Percentiles rank a stretch among this genome's conserved stretches.
phyloP scores from a whole-genome alignment of 2,888 invertebrate genomes.

The Morpho deidamia region DNA sequence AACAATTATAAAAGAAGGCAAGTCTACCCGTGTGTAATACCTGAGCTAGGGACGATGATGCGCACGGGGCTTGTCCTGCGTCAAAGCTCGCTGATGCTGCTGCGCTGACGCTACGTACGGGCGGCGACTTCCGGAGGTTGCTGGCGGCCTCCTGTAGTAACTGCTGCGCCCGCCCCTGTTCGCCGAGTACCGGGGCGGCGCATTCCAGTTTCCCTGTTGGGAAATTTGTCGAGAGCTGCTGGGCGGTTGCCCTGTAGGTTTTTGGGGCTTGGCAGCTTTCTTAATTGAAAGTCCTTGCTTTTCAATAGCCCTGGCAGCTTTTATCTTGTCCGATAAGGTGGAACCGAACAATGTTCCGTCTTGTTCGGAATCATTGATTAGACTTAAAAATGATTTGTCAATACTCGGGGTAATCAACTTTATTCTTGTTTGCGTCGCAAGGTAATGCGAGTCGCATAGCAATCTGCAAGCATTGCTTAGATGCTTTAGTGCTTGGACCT shows the following conservation, averaged over 20 bases:
- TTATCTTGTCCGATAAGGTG: slow-evolving; percentile 20
- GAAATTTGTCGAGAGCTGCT: too few relatives aligned
- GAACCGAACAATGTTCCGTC: slow-evolving; percentile 20
- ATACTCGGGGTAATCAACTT: slow-evolving; percentile 8
- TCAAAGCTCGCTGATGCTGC: slow-evolving; percentile 12
- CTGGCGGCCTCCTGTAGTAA: not conserved
- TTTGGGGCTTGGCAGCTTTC: slow-evolving; percentile 2
- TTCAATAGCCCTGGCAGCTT: slow-evolving; percentile 21
- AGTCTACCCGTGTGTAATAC: too few relatives aligned
- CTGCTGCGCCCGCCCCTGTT: too few relatives aligned
- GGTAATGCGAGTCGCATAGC: slow-evolving; percentile 13
- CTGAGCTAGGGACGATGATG: too few relatives aligned
- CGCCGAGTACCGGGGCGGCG: slow-evolving; percentile 20
- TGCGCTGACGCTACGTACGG: not conserved
- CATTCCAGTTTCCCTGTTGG: slow-evolving; percentile 23
- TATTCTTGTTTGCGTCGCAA: slow-evolving; percentile 5
- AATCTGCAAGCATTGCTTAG: slow-evolving; percentile 19
- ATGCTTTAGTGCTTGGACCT: not conserved
- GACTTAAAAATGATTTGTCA: slow-evolving; percentile 12
- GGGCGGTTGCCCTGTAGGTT: not conserved
- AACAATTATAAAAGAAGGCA: too few relatives aligned
- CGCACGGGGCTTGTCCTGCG: slow-evolving; percentile 10
- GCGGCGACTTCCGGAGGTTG: not conserved
- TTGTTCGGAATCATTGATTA: slow-evolving; percentile 10
- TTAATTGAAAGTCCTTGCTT: slow-evolving; percentile 22